Evolutionary conservation across 2,888 invertebrate species (phyloP).

Genomic region (Agriotes lineatus): DNA sequence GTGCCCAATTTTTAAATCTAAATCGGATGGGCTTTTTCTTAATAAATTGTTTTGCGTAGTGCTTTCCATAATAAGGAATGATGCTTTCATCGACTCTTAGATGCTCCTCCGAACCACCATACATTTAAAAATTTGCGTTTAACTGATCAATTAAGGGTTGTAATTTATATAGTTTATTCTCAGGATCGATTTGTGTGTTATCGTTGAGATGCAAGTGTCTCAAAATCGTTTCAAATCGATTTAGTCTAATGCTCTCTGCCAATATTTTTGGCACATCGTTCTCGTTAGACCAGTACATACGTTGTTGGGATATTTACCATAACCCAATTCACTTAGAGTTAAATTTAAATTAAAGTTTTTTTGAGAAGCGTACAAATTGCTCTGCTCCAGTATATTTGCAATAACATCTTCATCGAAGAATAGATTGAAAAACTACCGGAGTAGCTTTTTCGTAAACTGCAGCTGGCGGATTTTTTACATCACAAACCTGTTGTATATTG

Average conservation of each 20-base stretch:
- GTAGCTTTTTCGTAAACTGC: too few species aligned
- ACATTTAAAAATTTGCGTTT: slow-evolving; percentile 29
- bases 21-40: slow-evolving; percentile 49
- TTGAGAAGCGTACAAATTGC: not conserved
- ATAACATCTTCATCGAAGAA: not conserved
- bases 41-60: slow-evolving; percentile 50
- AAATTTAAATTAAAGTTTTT: not conserved
- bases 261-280: slow-evolving; percentile 44
- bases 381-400: not conserved
- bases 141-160: too few species aligned
- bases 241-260: slow-evolving; percentile 31
- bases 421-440: not conserved
- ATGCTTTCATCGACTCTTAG: slow-evolving; percentile 48
- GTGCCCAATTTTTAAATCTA: too few species aligned
- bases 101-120: slow-evolving; percentile 38
- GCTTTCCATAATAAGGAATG: slow-evolving; percentile 50
- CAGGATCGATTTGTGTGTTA: not conserved
- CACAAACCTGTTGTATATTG: too few species aligned
- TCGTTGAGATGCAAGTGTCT: too few species aligned
- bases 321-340: not conserved
- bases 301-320: slow-evolving; percentile 36
- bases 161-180: too few species aligned
- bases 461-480: not conserved
- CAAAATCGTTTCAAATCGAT: too few species aligned
- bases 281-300: too few species aligned